phyloP scores from a whole-genome alignment of 2,888 invertebrate species.

The Nomada fabriciana region DNA sequence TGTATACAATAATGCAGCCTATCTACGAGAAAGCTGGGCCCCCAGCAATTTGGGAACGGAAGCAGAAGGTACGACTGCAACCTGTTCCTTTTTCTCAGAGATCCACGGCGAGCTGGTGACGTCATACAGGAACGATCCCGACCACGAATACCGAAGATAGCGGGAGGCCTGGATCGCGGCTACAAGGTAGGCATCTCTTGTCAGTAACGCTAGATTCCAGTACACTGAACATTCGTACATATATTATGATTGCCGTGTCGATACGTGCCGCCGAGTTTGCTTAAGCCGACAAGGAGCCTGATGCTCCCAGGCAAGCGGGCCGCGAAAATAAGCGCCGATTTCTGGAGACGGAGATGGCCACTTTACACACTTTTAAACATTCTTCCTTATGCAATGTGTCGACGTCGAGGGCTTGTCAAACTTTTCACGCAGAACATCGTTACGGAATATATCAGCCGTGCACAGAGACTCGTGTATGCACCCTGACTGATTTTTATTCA shows the following conservation, averaged over 20 bases:
- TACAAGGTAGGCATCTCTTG: constrained; percentile 73
- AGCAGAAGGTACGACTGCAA: not conserved
- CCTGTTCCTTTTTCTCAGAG: not conserved
- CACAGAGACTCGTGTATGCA: no score
- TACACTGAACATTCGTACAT: constrained; percentile 78
- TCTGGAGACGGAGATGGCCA: constrained; percentile 14
- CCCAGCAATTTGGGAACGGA: not conserved
- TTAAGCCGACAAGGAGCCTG: constrained; percentile 71
- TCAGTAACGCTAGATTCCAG: constrained; percentile 79
- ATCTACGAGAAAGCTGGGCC: not conserved
- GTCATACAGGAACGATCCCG: constrained; percentile 53
- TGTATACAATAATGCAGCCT: not conserved
- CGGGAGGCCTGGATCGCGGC: constrained; percentile 63
- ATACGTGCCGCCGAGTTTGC: constrained; percentile 74
- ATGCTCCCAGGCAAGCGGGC: constrained; percentile 69
- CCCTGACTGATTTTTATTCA: not conserved
- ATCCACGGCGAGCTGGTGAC: constrained; percentile 37
- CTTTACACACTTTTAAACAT: not conserved
- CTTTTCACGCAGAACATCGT: not conserved
- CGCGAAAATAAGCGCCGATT: constrained; percentile 60
- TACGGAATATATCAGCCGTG: not conserved
- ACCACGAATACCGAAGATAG: constrained; percentile 62
- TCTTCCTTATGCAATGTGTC: not conserved
- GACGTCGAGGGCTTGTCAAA: no score
- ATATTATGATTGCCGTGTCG: constrained; percentile 79